These are phyloP conservation scores for Hermodice carunculata DNA, from an alignment of 2,888 invertebrate genomes.

Conservation along the genomic window DNA sequence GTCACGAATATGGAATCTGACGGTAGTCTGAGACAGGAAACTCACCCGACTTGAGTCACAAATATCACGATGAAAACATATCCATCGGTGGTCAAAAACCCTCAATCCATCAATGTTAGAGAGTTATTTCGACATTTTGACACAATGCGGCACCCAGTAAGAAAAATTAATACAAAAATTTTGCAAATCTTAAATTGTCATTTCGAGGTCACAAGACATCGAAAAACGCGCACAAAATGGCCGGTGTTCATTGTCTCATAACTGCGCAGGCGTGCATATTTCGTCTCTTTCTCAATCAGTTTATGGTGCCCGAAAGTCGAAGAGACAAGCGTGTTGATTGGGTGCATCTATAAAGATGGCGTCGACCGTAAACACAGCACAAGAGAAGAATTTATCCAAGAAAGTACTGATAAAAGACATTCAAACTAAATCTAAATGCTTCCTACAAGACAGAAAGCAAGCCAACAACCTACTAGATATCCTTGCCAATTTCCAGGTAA, in stretches of 20 bases:
- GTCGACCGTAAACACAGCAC: background rate
- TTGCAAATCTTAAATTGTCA: slow-evolving; percentile 13
- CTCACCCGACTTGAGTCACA: slow-evolving; percentile 40
- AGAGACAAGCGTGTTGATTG: slow-evolving; percentile 3
- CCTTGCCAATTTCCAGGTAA: slow-evolving; percentile 20
- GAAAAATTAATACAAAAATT: slow-evolving; percentile 9
- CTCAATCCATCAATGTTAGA: slow-evolving; percentile 44
- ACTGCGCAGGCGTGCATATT: slow-evolving; percentile 9
- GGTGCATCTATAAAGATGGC: slow-evolving; percentile 3
- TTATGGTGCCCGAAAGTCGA: background rate
- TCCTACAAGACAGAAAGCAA: slow-evolving; percentile 27
- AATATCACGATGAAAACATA: slow-evolving; percentile 40
- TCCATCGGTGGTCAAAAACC: slow-evolving; percentile 57
- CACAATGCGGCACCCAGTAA: background rate
- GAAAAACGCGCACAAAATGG: slow-evolving; percentile 21
- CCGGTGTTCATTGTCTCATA: background rate
- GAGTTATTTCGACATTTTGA: slow-evolving; percentile 39
- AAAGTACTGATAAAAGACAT: slow-evolving; percentile 9
- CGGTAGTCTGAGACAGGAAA: too few species aligned
- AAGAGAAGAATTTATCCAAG: background rate
- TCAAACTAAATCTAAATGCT: slow-evolving; percentile 19
- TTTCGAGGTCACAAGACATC: slow-evolving; percentile 2
- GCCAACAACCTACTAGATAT: slow-evolving; percentile 30
- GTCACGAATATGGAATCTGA: too few species aligned
- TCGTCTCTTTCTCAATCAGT: background rate